Percentiles rank a stretch among this genome's conserved stretches.
These are phyloP conservation scores for Hedya salicella DNA, from an alignment of 2,888 invertebrate genomes.

Conservation along the genomic window DNA sequence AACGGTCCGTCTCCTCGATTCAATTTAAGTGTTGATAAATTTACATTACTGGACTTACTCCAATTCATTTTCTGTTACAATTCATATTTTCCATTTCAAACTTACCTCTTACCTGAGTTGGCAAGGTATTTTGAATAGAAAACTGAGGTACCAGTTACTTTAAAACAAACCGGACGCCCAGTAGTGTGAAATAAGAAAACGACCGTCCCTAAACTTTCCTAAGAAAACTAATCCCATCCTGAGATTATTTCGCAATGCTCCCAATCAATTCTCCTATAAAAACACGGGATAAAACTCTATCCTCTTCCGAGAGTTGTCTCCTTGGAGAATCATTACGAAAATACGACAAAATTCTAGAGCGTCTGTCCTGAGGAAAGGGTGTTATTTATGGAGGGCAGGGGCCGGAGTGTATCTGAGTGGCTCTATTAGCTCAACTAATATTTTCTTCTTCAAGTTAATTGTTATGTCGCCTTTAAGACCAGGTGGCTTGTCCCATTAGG, in stretches of 20 bases:
- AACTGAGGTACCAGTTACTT: conserved; percentile 14
- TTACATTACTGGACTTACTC: conserved; percentile 7
- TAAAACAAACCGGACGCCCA: conserved; percentile 14
- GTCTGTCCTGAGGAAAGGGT: conserved; percentile 71
- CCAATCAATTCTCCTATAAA: conserved; percentile 80
- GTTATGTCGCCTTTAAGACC: conserved; percentile 82
- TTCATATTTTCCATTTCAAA: conserved; percentile 5
- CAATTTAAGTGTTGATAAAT: conserved; percentile 19
- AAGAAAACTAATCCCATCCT: conserved; percentile 74
- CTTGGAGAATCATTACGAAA: conserved; percentile 76
- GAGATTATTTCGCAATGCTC: conserved; percentile 73
- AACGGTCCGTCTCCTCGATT: conserved; percentile 2
- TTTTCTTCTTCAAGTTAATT: conserved; percentile 82
- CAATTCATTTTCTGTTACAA: conserved; percentile 44
- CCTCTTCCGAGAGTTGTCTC: conserved; percentile 64
- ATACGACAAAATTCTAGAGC: conserved; percentile 77
- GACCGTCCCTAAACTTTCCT: conserved; percentile 60
- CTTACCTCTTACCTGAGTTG: conserved; percentile 10
- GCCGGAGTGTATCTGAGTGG: conserved; percentile 77
- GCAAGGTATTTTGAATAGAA: conserved; percentile 26
- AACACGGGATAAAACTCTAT: conserved; percentile 61
- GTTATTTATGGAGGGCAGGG: conserved; percentile 79
- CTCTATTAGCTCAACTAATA: conserved; percentile 82
- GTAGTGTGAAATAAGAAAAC: conserved; percentile 66
- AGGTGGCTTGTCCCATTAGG: conserved; percentile 82